These are phyloP conservation scores for Battus philenor DNA, from an alignment of 1,140 invertebrate species.

Conservation along the genomic window DNA sequence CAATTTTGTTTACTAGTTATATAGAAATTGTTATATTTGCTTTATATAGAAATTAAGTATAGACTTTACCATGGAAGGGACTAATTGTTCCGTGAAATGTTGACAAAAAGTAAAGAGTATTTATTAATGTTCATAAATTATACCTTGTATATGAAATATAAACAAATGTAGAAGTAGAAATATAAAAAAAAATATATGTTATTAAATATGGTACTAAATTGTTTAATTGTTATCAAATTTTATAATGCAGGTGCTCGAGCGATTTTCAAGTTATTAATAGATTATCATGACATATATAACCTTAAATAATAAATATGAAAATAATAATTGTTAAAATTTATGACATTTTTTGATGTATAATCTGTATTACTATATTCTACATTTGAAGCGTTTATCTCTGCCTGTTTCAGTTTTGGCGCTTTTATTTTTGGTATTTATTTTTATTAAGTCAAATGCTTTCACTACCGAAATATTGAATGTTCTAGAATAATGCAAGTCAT, in stretches of 20 bases:
- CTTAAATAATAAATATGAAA: too few relatives aligned
- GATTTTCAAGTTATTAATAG: not conserved
- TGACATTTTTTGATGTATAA: not conserved
- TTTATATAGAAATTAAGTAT: conserved; percentile 1
- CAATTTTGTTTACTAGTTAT: conserved; percentile 10
- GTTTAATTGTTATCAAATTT: not conserved
- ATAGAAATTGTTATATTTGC: conserved; percentile 11
- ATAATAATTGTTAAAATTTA: not conserved
- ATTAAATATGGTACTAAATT: conserved; percentile 3
- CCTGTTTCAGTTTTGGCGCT: too few relatives aligned
- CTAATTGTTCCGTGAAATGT: not conserved
- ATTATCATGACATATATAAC: too few relatives aligned
- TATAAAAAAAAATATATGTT: too few relatives aligned
- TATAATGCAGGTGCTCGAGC: conserved; percentile 5
- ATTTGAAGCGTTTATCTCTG: too few relatives aligned
- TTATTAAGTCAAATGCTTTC: too few relatives aligned
- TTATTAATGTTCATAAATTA: not conserved
- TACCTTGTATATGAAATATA: not conserved
- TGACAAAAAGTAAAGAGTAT: conserved; percentile 2
- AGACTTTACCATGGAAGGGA: not conserved
- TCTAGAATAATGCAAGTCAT: too few relatives aligned
- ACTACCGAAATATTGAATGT: too few relatives aligned
- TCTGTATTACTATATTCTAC: too few relatives aligned
- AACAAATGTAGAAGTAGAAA: not conserved
- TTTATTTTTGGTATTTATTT: too few relatives aligned